These are phyloP conservation scores for Erpobdella octoculata DNA, from an alignment of 2,888 invertebrate genomes.

Conservation along the genomic window DNA sequence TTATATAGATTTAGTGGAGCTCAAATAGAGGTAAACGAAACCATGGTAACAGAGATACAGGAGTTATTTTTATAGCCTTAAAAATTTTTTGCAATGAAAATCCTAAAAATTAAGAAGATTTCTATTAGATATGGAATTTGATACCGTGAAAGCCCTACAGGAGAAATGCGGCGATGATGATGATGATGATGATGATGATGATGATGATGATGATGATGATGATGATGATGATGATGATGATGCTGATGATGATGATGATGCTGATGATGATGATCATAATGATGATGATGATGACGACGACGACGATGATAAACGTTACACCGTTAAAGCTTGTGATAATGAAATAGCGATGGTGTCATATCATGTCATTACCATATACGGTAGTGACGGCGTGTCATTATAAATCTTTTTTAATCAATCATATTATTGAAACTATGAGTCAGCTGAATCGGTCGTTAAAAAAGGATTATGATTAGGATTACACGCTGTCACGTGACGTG, in stretches of 20 bases:
- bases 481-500: background rate
- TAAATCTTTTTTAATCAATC: too few relatives aligned
- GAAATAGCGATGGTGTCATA: too few relatives aligned
- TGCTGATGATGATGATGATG: background rate
- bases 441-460: too few relatives aligned
- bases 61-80: background rate
- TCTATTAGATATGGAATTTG: background rate
- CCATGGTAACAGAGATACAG: background rate
- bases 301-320: background rate
- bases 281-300: too few relatives aligned
- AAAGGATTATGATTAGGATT: too few relatives aligned
- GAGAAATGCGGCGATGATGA: background rate
- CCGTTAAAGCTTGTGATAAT: too few relatives aligned
- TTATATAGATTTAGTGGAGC: too few relatives aligned
- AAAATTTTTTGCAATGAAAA: background rate
- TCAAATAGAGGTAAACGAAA: background rate
- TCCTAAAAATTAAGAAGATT: background rate
- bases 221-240: background rate
- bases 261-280: conserved; percentile 6
- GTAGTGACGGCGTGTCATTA: too few relatives aligned
- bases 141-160: background rate
- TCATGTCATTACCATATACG: too few relatives aligned
- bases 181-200: background rate
- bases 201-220: conserved; percentile 7
- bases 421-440: too few relatives aligned